Percentiles rank a stretch among this genome's conserved stretches.
Evolutionary conservation across 2,113 vertebrate species (phyloP).

Genomic region (Clarias magur): DNA sequence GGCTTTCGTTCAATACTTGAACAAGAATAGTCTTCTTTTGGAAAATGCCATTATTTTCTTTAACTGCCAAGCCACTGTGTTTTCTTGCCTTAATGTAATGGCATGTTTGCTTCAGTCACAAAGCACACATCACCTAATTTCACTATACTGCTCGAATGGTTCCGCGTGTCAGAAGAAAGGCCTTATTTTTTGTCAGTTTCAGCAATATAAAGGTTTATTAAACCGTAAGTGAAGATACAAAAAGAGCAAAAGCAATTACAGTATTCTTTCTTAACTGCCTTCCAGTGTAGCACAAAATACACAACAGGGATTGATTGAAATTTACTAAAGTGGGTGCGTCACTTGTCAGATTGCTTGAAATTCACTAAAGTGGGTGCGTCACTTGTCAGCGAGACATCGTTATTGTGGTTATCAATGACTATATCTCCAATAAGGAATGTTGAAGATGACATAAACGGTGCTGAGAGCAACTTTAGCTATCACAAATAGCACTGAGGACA

Average conservation of each 20-base stretch:
- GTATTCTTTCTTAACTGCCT: conserved; percentile 2
- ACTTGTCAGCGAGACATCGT: conserved; percentile 8
- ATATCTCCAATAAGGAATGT: conserved; percentile 53
- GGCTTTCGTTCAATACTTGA: not conserved
- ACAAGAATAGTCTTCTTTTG: not conserved
- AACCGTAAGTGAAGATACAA: not conserved
- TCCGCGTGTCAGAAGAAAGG: not conserved
- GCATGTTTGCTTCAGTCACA: conserved; percentile 1
- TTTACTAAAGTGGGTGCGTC: not conserved
- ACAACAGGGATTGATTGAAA: not conserved
- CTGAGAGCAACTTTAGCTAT: conserved; percentile 51
- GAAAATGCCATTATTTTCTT: not conserved
- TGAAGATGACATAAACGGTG: conserved; percentile 57
- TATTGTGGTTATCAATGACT: conserved; percentile 43
- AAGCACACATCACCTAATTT: conserved; percentile 19
- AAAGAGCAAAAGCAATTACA: not conserved
- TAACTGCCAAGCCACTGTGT: conserved; percentile 22
- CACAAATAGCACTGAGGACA: conserved; percentile 60
- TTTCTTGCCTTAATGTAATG: conserved; percentile 27
- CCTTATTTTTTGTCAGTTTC: conserved; percentile 24
- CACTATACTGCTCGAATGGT: conserved; percentile 6
- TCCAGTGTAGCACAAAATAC: conserved; percentile 10
- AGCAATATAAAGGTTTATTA: conserved; percentile 4
- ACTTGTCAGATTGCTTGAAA: conserved; percentile 4
- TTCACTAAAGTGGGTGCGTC: not conserved